These are phyloP conservation scores for Mionectes macconnelli DNA, from an alignment of 2,113 vertebrate genomes.

Conservation along the genomic window DNA sequence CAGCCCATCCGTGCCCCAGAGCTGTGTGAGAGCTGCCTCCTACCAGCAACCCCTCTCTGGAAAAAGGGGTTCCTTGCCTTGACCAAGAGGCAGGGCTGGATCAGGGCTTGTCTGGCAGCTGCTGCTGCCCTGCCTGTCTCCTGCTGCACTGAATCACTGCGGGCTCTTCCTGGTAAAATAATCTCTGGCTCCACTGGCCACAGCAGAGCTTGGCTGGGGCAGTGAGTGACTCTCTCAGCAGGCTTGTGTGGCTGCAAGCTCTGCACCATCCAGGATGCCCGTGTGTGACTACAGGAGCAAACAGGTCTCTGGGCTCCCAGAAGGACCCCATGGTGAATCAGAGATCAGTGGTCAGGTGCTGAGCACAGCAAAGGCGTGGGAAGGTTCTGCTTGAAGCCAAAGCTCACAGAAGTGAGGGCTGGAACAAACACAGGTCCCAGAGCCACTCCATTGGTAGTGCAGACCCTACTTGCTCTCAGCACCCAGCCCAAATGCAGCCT, in stretches of 20 bases:
- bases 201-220: fast-evolving
- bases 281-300: fast-evolving
- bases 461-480: background rate
- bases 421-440: background rate
- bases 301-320: background rate
- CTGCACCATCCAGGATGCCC: fast-evolving
- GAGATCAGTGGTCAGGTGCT: background rate
- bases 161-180: background rate
- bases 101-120: background rate
- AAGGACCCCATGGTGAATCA: fast-evolving
- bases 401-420: background rate
- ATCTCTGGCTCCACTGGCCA: fast-evolving
- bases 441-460: background rate
- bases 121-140: background rate
- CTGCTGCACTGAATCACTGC: background rate
- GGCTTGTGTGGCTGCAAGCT: background rate
- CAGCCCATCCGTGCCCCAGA: background rate
- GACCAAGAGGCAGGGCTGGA: background rate
- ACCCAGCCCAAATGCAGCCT: background rate
- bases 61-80: background rate
- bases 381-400: background rate
- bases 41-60: background rate
- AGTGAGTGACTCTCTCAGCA: background rate
- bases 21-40: background rate
- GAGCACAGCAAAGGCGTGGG: background rate